A percentile compares a stretch with the other conserved stretches of the same genome.
phyloP scores from a whole-genome alignment of 1,140 invertebrate species.

The Plutomurus gul region DNA sequence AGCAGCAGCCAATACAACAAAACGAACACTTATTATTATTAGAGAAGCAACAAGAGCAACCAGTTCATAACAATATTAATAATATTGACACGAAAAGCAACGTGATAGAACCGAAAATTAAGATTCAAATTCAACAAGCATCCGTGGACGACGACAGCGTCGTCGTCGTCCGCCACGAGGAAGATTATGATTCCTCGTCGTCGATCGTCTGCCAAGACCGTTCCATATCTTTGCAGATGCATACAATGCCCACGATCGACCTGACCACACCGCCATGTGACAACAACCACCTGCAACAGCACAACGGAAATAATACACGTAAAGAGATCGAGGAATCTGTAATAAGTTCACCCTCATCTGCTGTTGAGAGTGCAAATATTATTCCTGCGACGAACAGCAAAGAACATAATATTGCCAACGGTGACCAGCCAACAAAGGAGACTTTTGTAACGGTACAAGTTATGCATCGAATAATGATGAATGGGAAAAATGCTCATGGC shows the following conservation, averaged over 20 bases:
- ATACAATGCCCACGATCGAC: slow-evolving; percentile 19
- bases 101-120: not conserved
- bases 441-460: not conserved
- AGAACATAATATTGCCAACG: not conserved
- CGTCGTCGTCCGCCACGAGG: not conserved
- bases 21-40: too few relatives aligned
- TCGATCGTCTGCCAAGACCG: slow-evolving; percentile 7
- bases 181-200: not conserved
- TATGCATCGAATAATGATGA: slow-evolving; percentile 22
- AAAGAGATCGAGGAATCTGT: too few relatives aligned
- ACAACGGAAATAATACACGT: not conserved
- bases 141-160: not conserved
- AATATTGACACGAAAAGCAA: slow-evolving; percentile 4
- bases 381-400: not conserved
- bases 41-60: not conserved
- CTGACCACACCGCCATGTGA: not conserved
- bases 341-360: too few relatives aligned
- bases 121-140: not conserved
- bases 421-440: not conserved
- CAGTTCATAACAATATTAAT: not conserved
- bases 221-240: slow-evolving; percentile 14
- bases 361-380: not conserved
- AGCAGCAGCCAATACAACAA: too few relatives aligned
- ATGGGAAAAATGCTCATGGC: not conserved
- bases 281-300: too few relatives aligned